Evolutionary conservation across 2,797 vertebrate genomes (phyloP), one percentile per base, ranked within the genome.

Genomic region (Clamator glandarius): DNA sequence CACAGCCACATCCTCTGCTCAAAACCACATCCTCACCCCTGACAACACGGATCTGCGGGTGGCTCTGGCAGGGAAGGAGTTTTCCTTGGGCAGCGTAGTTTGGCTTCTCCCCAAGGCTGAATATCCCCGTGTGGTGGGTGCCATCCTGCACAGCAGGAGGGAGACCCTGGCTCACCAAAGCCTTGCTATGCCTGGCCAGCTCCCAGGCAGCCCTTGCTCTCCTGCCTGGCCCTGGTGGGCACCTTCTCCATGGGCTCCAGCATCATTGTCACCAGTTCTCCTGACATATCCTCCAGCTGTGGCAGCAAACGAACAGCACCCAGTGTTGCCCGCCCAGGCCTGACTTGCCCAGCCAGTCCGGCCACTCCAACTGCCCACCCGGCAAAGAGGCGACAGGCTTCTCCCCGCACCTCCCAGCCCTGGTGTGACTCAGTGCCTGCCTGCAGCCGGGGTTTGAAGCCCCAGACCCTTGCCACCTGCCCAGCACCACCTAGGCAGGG

Each of bases 11-110:
- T 28, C 24, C 57, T 68, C 73, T 70, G 54, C 57, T 78, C 70
- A 73, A 68, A 93, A 54, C 14, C 2, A 1, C 4, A 4, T 74
- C 83, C 57, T 91, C 36, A 4, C 15, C 26, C 31, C 0, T 0
- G 36, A 44, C 0, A 33, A 44, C 2, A 5, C 0, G 0, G 50
- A 77, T 33, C 35, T 57, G 13, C 0, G 0, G 54, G 25, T 1
- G 1, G 18, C 67, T 66, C 82, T 5, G 3, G 23, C 15, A 12
- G 61, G 55, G 36, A 85, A 84, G 31, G 61, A 19, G 5, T 74
- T 89, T 91, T 79, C 67, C 36, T 20, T 0, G 11, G 48, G 17
- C 28, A 76, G 8, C 1, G 6, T 73, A 74, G n/a, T 52, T 81
- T 57, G 61, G 63, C 55, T 16, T 79, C 29, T 58, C 26, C 35